phyloP scores from a whole-genome alignment of 1,140 invertebrate genomes.

The Procambarus virginalis region DNA sequence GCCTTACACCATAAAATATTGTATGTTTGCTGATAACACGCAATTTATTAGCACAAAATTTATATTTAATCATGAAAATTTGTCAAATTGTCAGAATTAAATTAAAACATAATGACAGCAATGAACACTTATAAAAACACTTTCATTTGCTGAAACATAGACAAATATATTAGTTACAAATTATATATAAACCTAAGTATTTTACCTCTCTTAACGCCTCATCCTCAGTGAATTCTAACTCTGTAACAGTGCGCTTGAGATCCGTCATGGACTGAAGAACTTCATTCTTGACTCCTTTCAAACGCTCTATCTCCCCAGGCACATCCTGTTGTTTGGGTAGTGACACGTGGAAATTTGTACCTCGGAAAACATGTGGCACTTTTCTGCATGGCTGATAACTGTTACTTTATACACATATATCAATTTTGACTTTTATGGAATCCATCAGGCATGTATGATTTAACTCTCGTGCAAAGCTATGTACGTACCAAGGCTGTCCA shows the following conservation, averaged over 20 bases:
- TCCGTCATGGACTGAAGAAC: constrained; percentile 40
- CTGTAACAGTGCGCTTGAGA: constrained; percentile 53
- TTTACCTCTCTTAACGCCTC: constrained; percentile 61
- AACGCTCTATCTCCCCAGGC: constrained; percentile 58
- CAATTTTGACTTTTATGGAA: background rate
- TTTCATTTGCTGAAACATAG: background rate
- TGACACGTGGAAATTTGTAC: background rate
- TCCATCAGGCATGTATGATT: background rate
- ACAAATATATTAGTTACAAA: background rate
- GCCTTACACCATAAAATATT: too few species aligned
- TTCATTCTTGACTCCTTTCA: constrained; percentile 51
- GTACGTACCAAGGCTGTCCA: background rate
- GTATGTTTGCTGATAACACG: too few species aligned
- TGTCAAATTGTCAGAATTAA: too few species aligned
- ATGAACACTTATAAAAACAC: too few species aligned
- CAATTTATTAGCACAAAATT: too few species aligned
- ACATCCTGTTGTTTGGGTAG: constrained; percentile 48
- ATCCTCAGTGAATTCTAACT: constrained; percentile 56
- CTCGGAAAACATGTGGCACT: background rate
- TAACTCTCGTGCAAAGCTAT: background rate
- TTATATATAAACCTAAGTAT: background rate
- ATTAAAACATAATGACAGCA: too few species aligned
- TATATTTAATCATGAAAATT: too few species aligned
- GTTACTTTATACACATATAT: background rate
- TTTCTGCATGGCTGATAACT: background rate